These are phyloP conservation scores for Apis florea DNA, from an alignment of 1,140 invertebrate species.

Conservation along the genomic window DNA sequence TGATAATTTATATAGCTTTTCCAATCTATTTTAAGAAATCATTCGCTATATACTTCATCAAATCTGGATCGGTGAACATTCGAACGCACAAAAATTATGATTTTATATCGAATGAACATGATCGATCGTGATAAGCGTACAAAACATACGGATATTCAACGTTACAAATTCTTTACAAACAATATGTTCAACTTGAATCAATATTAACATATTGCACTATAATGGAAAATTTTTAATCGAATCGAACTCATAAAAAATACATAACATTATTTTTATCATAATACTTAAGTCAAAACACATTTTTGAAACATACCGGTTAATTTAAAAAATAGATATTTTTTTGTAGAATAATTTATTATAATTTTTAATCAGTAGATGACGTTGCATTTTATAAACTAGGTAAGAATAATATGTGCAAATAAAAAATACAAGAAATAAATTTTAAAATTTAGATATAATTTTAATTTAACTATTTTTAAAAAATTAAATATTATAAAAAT, in stretches of 20 bases:
- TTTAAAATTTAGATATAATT: background rate
- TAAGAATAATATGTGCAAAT: background rate
- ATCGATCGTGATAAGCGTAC: constrained; percentile 10
- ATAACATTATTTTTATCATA: background rate
- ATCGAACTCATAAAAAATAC: background rate
- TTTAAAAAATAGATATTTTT: background rate
- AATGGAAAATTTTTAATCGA: background rate
- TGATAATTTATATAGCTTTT: constrained; percentile 3
- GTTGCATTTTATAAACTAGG: background rate
- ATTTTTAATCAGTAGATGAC: constrained; percentile 5
- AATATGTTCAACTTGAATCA: background rate
- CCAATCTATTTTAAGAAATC: constrained; percentile 5
- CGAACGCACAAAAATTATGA: background rate
- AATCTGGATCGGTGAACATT: background rate
- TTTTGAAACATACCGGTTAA: background rate
- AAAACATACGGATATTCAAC: background rate
- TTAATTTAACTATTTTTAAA: background rate
- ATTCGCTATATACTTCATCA: background rate
- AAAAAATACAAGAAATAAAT: background rate
- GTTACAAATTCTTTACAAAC: background rate
- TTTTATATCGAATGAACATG: background rate
- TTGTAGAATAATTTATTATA: background rate
- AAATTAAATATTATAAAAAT: too few species aligned
- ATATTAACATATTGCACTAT: background rate
- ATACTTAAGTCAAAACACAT: background rate